These are phyloP conservation scores for Typhlichthys subterraneus DNA, from an alignment of 2,797 vertebrate genomes.

Conservation along the genomic window DNA sequence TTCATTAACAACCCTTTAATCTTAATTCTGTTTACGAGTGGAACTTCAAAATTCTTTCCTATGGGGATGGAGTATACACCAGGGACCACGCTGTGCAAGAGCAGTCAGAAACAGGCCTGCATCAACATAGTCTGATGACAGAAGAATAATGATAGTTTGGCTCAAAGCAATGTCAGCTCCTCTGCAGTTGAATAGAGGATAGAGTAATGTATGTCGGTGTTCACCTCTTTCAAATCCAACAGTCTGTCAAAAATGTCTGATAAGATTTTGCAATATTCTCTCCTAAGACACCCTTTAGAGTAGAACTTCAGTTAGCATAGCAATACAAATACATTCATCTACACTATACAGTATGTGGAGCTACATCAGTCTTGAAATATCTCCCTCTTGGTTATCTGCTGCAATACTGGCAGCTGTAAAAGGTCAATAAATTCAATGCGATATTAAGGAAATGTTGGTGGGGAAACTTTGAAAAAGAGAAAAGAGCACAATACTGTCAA, in stretches of 20 bases:
- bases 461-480: slow-evolving; percentile 15
- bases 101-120: slow-evolving; percentile 14
- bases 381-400: slow-evolving; percentile 15
- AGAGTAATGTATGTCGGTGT: slow-evolving; percentile 16
- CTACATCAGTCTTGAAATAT: slow-evolving; percentile 11
- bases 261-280: slow-evolving; percentile 16
- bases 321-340: slow-evolving; percentile 28
- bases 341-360: slow-evolving; percentile 6
- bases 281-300: slow-evolving; percentile 10
- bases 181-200: slow-evolving; percentile 46
- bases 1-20: too few relatives aligned
- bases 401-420: slow-evolving; percentile 16
- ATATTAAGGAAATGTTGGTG: neutral
- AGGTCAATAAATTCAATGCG: slow-evolving; percentile 24
- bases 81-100: slow-evolving; percentile 19
- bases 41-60: too few relatives aligned
- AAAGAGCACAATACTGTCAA: slow-evolving; percentile 49
- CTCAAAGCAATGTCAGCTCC: slow-evolving; percentile 28
- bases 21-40: too few relatives aligned
- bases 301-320: slow-evolving; percentile 23
- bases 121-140: slow-evolving; percentile 24
- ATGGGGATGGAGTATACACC: neutral
- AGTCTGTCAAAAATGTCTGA: slow-evolving; percentile 17
- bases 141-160: slow-evolving; percentile 35
- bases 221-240: slow-evolving; percentile 20